A percentile compares a stretch with the other conserved stretches of the same genome.
Evolutionary conservation across 2,797 vertebrate genomes (phyloP).

Genomic region (Pteropus rufus): DNA sequence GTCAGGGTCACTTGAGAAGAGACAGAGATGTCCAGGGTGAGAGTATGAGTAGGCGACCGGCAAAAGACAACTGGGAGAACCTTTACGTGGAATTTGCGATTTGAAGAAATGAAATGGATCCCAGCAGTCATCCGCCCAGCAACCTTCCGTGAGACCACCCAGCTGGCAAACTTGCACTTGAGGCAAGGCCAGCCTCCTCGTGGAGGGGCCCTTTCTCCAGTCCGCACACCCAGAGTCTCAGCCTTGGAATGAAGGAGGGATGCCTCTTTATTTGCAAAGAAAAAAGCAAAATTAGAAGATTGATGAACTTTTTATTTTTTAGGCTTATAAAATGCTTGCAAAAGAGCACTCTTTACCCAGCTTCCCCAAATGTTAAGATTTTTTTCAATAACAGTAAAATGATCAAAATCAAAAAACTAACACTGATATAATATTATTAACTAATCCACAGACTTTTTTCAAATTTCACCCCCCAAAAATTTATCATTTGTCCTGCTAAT

Average conservation of each 20-base stretch:
- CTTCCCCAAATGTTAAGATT: not conserved
- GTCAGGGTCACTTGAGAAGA: not conserved
- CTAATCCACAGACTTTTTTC: not conserved
- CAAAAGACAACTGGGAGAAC: not conserved
- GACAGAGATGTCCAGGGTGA: not conserved
- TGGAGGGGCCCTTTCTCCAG: not conserved
- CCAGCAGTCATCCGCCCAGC: not conserved
- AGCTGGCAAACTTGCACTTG: not conserved
- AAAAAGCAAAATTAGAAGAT: not conserved
- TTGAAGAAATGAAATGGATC: not conserved
- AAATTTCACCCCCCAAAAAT: not conserved
- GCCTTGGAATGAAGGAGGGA: not conserved
- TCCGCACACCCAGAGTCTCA: not conserved
- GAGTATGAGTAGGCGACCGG: not conserved
- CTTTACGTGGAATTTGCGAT: not conserved
- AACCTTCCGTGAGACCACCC: not conserved
- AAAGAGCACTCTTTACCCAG: not conserved
- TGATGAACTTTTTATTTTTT: not conserved
- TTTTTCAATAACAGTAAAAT: not conserved
- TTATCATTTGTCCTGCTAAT: not conserved
- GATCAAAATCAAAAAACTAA: not conserved
- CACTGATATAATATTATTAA: not conserved
- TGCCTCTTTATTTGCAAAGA: not conserved
- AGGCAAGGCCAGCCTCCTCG: not conserved
- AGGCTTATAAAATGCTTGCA: not conserved